phyloP scores from a whole-genome alignment of 2,113 vertebrate genomes.

The Gambusia affinis region DNA sequence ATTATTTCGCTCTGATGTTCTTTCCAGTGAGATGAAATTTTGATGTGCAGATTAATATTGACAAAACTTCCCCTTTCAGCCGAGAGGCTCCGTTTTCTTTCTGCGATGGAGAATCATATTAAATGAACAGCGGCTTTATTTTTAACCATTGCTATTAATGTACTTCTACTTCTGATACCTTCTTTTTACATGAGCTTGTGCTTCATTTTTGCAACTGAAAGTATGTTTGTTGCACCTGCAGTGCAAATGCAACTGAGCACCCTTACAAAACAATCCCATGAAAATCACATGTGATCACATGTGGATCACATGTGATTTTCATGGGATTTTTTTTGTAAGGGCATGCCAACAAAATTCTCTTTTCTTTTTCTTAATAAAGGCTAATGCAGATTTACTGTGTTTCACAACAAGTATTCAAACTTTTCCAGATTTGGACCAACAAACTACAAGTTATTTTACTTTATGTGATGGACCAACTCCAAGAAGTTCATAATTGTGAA shows the following conservation, averaged over 20 bases:
- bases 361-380: not conserved
- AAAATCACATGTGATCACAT: too few species aligned
- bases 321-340: too few species aligned
- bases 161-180: constrained; percentile 1
- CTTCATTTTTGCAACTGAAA: constrained; percentile 4
- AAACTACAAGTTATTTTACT: not conserved
- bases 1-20: constrained; percentile 24
- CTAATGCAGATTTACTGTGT: not conserved
- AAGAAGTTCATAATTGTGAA: not conserved
- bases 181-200: not conserved
- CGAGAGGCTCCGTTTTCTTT: constrained; percentile 14
- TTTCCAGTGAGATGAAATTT: constrained; percentile 32
- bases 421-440: not conserved
- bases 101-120: constrained; percentile 9
- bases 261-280: too few species aligned
- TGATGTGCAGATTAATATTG: constrained; percentile 32
- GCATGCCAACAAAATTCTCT: not conserved
- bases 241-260: not conserved
- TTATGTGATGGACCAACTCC: not conserved
- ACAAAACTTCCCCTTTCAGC: constrained; percentile 9
- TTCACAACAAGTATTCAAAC: not conserved
- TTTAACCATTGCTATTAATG: not conserved
- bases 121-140: constrained; percentile 19
- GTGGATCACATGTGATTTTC: too few species aligned
- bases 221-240: not conserved